Evolutionary conservation across 2,797 vertebrate genomes (phyloP), one percentile per base, ranked within the genome.

Genomic region (Anguilla marmorata): DNA sequence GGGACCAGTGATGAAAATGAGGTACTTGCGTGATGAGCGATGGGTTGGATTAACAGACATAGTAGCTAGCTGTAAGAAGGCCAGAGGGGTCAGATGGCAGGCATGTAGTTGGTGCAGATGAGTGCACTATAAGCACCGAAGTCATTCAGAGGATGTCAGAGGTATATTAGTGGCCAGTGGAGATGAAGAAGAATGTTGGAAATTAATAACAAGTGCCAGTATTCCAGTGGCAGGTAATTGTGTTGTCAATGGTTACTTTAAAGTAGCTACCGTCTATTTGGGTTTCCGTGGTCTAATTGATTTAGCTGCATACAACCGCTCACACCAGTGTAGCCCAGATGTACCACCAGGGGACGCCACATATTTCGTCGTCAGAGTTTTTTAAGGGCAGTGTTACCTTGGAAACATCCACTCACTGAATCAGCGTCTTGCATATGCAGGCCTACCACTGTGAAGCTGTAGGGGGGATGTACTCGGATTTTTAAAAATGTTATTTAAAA

Each of bases 301-400:
- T 72, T 72, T 79, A 79, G 19, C 37, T 41, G 37, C 37, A 19
- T 79, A 21, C 14, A 79, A 41, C 16, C 33, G 24, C 41, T 79
- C 37, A 45, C 74, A 45, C 74, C 3, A 24, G 37, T 45, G 74
- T 1, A 79, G 74, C 63, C 27, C 0, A 63, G 24, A 19, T 88
- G 86, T 88, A 89, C 94, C 95, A 93, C 92, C 87, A 96, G 95
- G 93, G 94, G 94, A 89, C 92, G 93, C 94, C 94, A 95, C 88
- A 91, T 94, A 89, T 91, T 91, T 91, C 92, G 76, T 85, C 92
- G 84, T 63, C 27, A 6, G 9, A 30, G 30, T 41, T 79, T 79
- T 79, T 74, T 30, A 83, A 83, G 82, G 50, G 45, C 45, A 82
- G 79, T 50, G 37, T 33, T 79, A 21, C 41, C 45, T 48, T 48